Conservation (phyloP, 1,140 invertebrate species). For the Bombus sibiricus region DNA sequence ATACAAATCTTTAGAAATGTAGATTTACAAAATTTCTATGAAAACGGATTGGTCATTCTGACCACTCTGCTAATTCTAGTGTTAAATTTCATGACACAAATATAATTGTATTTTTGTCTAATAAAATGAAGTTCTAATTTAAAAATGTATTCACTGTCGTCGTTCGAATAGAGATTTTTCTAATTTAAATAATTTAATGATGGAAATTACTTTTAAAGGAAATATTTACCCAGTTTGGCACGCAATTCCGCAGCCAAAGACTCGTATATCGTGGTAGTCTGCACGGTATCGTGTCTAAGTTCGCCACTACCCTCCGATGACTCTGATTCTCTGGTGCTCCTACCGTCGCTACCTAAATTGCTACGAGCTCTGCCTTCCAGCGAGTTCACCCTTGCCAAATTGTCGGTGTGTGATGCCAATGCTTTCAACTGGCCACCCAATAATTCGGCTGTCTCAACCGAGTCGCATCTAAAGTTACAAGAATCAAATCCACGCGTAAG, state of each 20-base stretch:
- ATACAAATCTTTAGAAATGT: too few species aligned
- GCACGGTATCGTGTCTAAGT: conserved; percentile 83
- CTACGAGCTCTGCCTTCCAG: conserved; percentile 86
- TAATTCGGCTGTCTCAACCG: conserved; percentile 94
- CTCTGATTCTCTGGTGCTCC: conserved; percentile 89
- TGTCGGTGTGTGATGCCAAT: conserved; percentile 92
- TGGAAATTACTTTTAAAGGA: neutral
- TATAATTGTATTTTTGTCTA: too few species aligned
- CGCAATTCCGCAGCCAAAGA: conserved; percentile 95
- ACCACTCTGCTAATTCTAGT: too few species aligned
- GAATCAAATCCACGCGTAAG: neutral
- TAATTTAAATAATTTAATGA: neutral
- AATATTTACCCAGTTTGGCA: conserved; percentile 87
- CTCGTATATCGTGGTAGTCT: conserved; percentile 90
- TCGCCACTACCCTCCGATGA: conserved; percentile 87
- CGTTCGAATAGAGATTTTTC: neutral
- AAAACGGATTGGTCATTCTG: too few species aligned
- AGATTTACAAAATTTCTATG: too few species aligned
- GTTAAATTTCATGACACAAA: too few species aligned
- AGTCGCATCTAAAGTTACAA: conserved; percentile 88
- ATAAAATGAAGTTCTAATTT: too few species aligned
- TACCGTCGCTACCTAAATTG: conserved; percentile 88
- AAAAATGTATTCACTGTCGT: neutral
- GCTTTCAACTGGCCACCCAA: conserved; percentile 92
- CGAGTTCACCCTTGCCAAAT: conserved; percentile 90